Evolutionary conservation across 2,888 invertebrate species (phyloP).

Genomic region (Hyposoter didymator): DNA sequence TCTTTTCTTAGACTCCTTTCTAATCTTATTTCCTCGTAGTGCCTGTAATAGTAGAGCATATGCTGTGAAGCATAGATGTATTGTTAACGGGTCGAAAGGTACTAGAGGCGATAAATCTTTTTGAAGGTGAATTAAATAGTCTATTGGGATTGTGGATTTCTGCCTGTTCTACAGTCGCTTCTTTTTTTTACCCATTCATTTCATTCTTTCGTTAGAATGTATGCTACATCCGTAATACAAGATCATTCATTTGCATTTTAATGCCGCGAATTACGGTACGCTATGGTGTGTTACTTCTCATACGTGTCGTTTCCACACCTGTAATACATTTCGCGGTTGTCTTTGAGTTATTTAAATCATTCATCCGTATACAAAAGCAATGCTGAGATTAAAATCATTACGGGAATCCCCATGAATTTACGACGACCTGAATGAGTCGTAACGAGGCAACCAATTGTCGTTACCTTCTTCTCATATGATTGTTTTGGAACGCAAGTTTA

Average conservation of each 20-base stretch:
- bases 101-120: slow-evolving; percentile 57
- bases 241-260: slow-evolving; percentile 66
- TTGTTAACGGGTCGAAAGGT: slow-evolving; percentile 57
- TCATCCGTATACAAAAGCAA: slow-evolving; percentile 45
- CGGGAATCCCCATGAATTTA: slow-evolving; percentile 39
- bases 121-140: slow-evolving; percentile 41
- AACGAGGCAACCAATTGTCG: slow-evolving; percentile 52
- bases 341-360: slow-evolving; percentile 32
- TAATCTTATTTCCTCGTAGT: slow-evolving; percentile 45
- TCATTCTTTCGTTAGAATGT: slow-evolving; percentile 49
- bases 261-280: slow-evolving; percentile 56
- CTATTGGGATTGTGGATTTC: slow-evolving; percentile 29
- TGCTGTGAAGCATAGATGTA: slow-evolving; percentile 32
- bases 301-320: slow-evolving; percentile 22
- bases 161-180: slow-evolving; percentile 26
- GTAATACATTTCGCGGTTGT: slow-evolving; percentile 22
- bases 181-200: slow-evolving; percentile 29
- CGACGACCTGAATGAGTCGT: slow-evolving; percentile 61
- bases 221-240: slow-evolving; percentile 61
- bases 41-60: slow-evolving; percentile 1
- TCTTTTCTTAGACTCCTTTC: slow-evolving; percentile 43
- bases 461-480: slow-evolving; percentile 61
- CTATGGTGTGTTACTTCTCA: slow-evolving; percentile 53
- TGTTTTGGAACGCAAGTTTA: slow-evolving; percentile 70
- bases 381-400: slow-evolving; percentile 68